Evolutionary conservation across 92 coral and sea anemone species (phyloP).

Genomic region (Heteractis magnifica): DNA sequence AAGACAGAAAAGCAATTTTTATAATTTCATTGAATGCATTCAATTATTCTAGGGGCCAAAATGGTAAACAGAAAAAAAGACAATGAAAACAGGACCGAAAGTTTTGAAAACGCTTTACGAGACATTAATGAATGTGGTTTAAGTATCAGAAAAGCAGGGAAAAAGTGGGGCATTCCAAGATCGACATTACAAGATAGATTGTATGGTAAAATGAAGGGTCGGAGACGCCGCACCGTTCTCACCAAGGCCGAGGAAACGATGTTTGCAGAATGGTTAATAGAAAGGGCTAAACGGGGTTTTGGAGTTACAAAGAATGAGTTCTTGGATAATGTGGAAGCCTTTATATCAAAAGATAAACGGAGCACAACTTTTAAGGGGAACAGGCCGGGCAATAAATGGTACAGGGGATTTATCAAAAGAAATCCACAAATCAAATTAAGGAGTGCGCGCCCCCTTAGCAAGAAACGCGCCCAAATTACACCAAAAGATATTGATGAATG

Average conservation of each 20-base stretch:
- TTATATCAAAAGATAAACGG: slow-evolving; percentile 29
- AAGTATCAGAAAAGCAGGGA: slow-evolving; percentile 26
- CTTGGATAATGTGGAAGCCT: slow-evolving; percentile 37
- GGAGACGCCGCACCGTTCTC: slow-evolving; percentile 24
- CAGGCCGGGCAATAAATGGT: slow-evolving; percentile 49
- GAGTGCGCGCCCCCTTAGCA: slow-evolving; percentile 38
- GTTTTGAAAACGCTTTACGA: background rate
- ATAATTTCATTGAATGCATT: background rate
- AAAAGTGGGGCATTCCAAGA: slow-evolving; percentile 32
- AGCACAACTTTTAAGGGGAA: slow-evolving; percentile 27
- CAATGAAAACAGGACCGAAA: background rate
- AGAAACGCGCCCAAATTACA: slow-evolving; percentile 32
- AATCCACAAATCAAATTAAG: slow-evolving; percentile 35
- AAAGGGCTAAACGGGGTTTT: slow-evolving; percentile 41
- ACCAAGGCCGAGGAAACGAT: slow-evolving; percentile 30
- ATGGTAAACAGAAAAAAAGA: background rate
- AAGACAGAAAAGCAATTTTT: no score
- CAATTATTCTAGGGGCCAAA: background rate
- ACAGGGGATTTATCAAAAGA: slow-evolving; percentile 44
- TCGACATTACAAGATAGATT: slow-evolving; percentile 23
- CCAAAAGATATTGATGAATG: slow-evolving; percentile 40
- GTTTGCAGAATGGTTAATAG: slow-evolving; percentile 50
- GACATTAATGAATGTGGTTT: slow-evolving; percentile 7
- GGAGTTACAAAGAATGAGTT: slow-evolving; percentile 39
- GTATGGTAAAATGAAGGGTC: slow-evolving; percentile 28